Evolutionary conservation across 2,888 invertebrate species (phyloP).

Genomic region (Drosophila mimetica): DNA sequence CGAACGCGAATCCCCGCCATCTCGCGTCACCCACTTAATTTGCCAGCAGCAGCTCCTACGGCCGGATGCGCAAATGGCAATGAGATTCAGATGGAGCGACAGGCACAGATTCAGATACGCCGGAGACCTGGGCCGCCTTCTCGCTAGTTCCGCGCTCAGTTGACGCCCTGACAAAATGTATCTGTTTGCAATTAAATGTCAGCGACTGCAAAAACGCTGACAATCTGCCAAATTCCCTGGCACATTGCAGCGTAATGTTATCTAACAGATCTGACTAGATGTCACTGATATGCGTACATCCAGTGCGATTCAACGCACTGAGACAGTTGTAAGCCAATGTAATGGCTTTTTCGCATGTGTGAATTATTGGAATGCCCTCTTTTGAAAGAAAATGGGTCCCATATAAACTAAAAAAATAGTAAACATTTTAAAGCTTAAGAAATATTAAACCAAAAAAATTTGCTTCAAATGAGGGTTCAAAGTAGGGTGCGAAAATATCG

Average conservation of each 20-base stretch:
- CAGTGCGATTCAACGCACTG: constrained; percentile 3
- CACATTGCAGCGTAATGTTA: constrained; percentile 33
- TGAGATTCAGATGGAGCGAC: constrained; percentile 45
- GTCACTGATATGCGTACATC: constrained; percentile 18
- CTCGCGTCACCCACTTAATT: constrained; percentile 74
- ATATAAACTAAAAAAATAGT: too few species aligned
- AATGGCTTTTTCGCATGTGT: constrained; percentile 1
- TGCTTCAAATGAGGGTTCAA: too few species aligned
- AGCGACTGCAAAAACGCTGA: constrained; percentile 60
- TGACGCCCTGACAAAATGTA: constrained; percentile 74
- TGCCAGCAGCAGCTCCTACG: constrained; percentile 55
- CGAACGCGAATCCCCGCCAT: constrained; percentile 33
- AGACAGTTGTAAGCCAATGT: constrained; percentile 1
- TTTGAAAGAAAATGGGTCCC: neutral
- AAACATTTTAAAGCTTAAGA: too few species aligned
- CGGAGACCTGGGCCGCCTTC: constrained; percentile 36
- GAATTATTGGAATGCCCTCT: neutral
- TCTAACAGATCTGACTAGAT: constrained; percentile 44
- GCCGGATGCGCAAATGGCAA: constrained; percentile 65
- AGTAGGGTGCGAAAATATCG: too few species aligned
- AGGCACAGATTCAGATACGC: constrained; percentile 24
- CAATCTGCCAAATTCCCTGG: constrained; percentile 61
- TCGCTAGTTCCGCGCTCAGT: constrained; percentile 49
- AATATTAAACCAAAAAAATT: too few species aligned
- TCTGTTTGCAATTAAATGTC: constrained; percentile 80